Evolutionary conservation across 2,797 vertebrate genomes (phyloP).

Genomic region (Neostethus bicornis): DNA sequence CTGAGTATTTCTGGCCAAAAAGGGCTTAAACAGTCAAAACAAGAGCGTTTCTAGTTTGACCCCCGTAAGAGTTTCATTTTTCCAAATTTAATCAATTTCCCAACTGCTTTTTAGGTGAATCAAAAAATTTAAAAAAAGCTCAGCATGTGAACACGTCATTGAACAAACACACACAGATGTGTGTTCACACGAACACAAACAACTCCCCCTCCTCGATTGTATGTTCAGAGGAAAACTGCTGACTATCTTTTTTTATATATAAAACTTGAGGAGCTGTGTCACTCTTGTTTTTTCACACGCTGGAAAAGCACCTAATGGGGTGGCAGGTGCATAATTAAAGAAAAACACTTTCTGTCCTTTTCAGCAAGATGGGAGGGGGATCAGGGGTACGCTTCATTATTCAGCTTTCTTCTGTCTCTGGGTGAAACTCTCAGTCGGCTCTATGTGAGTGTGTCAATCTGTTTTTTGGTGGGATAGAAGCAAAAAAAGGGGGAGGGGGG

Average conservation of each 20-base stretch:
- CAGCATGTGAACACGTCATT: constrained; percentile 2
- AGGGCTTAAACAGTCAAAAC: too few relatives aligned
- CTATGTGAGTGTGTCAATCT: constrained; percentile 6
- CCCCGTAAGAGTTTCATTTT: too few relatives aligned
- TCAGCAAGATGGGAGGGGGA: constrained; percentile 14
- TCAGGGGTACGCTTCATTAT: constrained; percentile 57
- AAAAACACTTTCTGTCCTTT: constrained; percentile 62
- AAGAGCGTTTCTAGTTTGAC: too few relatives aligned
- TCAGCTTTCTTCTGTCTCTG: constrained; percentile 43
- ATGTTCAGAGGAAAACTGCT: constrained; percentile 36
- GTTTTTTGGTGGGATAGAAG: constrained; percentile 1
- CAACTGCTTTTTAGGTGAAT: too few relatives aligned
- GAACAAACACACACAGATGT: constrained; percentile 38
- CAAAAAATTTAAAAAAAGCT: too few relatives aligned
- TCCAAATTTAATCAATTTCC: too few relatives aligned
- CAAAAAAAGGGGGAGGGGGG: not conserved
- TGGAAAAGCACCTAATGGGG: constrained; percentile 27
- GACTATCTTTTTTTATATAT: constrained; percentile 22
- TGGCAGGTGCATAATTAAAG: constrained; percentile 78
- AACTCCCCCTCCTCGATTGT: not conserved
- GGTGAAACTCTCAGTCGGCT: constrained; percentile 19
- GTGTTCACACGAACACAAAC: constrained; percentile 26
- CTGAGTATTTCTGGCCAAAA: too few relatives aligned
- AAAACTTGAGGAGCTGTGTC: constrained; percentile 1
- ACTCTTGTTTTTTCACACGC: constrained; percentile 28